Evolutionary conservation across 1,140 invertebrate genomes (phyloP).

Genomic region (Eurosta solidaginis): DNA sequence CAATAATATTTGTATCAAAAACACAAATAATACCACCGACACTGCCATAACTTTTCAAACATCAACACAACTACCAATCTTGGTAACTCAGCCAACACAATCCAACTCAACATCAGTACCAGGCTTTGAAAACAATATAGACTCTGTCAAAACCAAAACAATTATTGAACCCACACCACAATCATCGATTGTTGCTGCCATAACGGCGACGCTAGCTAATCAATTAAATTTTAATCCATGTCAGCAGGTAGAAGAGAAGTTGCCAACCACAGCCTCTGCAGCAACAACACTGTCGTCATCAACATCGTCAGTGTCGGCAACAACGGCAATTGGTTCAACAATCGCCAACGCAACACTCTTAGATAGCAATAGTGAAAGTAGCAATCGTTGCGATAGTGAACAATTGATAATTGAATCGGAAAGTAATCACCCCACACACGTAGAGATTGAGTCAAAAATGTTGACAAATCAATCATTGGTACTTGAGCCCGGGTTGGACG

Average conservation of each 20-base stretch:
- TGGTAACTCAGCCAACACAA: constrained; percentile 29
- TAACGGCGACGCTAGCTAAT: constrained; percentile 55
- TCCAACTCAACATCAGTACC: constrained; percentile 45
- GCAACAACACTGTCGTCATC: background rate
- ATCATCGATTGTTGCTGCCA: constrained; percentile 46
- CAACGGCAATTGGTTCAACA: constrained; percentile 1
- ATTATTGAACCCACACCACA: constrained; percentile 30
- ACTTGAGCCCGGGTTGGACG: constrained; percentile 12
- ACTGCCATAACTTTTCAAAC: constrained; percentile 30
- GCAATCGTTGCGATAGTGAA: background rate
- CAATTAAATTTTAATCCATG: constrained; percentile 59
- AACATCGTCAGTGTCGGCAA: constrained; percentile 32
- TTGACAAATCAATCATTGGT: background rate
- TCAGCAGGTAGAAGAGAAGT: constrained; percentile 50
- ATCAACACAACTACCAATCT: constrained; percentile 46
- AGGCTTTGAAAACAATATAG: too few relatives aligned
- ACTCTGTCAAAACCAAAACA: constrained; percentile 40
- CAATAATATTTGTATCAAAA: constrained; percentile 44
- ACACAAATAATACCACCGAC: constrained; percentile 41
- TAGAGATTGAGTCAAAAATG: background rate
- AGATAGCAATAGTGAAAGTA: background rate
- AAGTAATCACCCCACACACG: background rate
- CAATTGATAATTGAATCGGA: background rate
- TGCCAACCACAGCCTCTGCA: constrained; percentile 39
- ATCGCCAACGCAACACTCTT: background rate